A percentile compares a stretch with the other conserved stretches of the same genome.
Conservation (phyloP, 2,888 invertebrate genomes). For the Nematopogon swammerdamellus region DNA sequence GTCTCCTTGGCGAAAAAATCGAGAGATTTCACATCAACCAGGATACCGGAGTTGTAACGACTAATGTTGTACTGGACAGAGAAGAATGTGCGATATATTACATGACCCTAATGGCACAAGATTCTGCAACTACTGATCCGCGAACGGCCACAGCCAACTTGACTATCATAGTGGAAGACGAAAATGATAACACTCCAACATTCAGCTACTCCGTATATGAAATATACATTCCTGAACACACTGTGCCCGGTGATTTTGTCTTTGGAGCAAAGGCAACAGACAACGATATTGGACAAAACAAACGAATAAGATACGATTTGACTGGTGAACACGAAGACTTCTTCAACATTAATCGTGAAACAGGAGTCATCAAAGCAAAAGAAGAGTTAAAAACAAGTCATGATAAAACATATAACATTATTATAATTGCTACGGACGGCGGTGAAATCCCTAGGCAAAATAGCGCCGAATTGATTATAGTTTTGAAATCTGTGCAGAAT, state of each 20-base stretch:
- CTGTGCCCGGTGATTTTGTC: conserved; percentile 78
- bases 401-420: conserved; percentile 63
- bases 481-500: conserved; percentile 69
- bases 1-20: conserved; percentile 76
- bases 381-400: conserved; percentile 60
- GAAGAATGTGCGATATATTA: conserved; percentile 76
- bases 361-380: conserved; percentile 83
- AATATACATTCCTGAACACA: conserved; percentile 80
- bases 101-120: conserved; percentile 83
- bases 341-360: conserved; percentile 75
- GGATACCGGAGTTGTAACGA: conserved; percentile 75
- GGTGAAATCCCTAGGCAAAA: conserved; percentile 68
- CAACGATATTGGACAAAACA: conserved; percentile 77
- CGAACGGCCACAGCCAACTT: conserved; percentile 79
- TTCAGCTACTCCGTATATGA: conserved; percentile 74
- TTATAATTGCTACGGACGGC: conserved; percentile 79
- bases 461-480: conserved; percentile 72
- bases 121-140: conserved; percentile 83
- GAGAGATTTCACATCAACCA: conserved; percentile 78
- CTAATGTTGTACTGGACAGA: conserved; percentile 70
- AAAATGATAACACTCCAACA: conserved; percentile 81
- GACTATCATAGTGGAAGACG: conserved; percentile 74
- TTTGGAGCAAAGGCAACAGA: conserved; percentile 88
- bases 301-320: conserved; percentile 74
- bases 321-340: conserved; percentile 73